Percentiles rank a stretch among this genome's conserved stretches.
These are phyloP conservation scores for Parazoanthus darwini DNA, from an alignment of 92 coral and sea anemone species.

Conservation along the genomic window DNA sequence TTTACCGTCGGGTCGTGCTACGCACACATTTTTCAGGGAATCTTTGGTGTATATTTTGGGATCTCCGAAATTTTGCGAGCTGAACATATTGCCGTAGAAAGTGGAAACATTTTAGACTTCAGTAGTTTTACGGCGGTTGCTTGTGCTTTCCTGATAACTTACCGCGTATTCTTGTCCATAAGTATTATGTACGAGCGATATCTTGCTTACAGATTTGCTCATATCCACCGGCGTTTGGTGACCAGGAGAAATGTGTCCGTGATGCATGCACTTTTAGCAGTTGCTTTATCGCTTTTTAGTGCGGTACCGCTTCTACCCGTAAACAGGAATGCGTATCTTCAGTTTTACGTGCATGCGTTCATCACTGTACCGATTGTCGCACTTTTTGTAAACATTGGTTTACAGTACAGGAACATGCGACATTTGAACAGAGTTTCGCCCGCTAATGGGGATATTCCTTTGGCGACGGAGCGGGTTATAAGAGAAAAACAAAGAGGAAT, in stretches of 20 bases:
- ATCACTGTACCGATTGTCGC: background rate
- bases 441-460: slow-evolving; percentile 5
- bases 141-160: slow-evolving; percentile 25
- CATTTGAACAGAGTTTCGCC: slow-evolving; percentile 22
- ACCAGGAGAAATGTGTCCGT: background rate
- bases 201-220: slow-evolving; percentile 25
- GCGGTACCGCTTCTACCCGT: background rate
- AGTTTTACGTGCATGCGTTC: slow-evolving; percentile 22
- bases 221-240: slow-evolving; percentile 32
- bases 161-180: slow-evolving; percentile 14
- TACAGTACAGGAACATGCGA: slow-evolving; percentile 31
- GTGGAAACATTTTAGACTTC: slow-evolving; percentile 14
- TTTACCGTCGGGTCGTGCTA: slow-evolving; percentile 29
- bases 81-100: background rate
- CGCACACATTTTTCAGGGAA: slow-evolving; percentile 31
- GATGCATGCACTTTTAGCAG: background rate
- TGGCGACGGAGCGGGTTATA: slow-evolving; percentile 22
- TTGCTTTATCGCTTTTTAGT: background rate
- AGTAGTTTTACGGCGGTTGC: background rate
- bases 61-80: slow-evolving; percentile 28
- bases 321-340: background rate
- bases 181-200: slow-evolving; percentile 38
- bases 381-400: background rate
- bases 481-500: slow-evolving; percentile 9
- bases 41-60: slow-evolving; percentile 39